phyloP scores from a whole-genome alignment of 2,797 vertebrate genomes.

The Halcyon leucocephala region DNA sequence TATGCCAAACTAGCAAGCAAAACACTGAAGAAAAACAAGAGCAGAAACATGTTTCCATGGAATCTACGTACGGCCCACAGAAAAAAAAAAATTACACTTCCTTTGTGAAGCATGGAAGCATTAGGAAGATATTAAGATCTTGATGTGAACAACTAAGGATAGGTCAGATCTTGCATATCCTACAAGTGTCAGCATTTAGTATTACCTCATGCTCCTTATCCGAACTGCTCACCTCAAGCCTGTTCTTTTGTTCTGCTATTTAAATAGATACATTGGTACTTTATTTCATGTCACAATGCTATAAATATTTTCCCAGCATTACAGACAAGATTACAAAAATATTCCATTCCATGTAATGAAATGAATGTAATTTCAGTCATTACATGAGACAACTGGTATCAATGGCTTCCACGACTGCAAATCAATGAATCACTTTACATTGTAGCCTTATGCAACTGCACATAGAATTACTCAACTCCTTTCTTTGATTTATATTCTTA shows the following conservation, averaged over 20 bases:
- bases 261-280: background rate
- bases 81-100: background rate
- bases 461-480: background rate
- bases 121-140: background rate
- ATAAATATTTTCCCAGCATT: background rate
- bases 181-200: background rate
- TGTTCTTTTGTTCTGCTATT: background rate
- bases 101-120: background rate
- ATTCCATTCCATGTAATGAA: background rate
- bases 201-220: background rate
- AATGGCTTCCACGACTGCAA: background rate
- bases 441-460: background rate
- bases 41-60: background rate
- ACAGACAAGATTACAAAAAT: background rate
- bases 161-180: conserved; percentile 29
- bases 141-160: background rate
- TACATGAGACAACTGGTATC: background rate
- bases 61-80: background rate
- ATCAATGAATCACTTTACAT: background rate
- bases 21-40: background rate
- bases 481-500: background rate
- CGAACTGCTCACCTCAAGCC: background rate
- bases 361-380: background rate
- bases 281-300: background rate
- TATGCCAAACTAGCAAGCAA: background rate